These are phyloP conservation scores for Sclerodermus sp. DNA, from an alignment of 2,888 invertebrate genomes.

Conservation along the genomic window DNA sequence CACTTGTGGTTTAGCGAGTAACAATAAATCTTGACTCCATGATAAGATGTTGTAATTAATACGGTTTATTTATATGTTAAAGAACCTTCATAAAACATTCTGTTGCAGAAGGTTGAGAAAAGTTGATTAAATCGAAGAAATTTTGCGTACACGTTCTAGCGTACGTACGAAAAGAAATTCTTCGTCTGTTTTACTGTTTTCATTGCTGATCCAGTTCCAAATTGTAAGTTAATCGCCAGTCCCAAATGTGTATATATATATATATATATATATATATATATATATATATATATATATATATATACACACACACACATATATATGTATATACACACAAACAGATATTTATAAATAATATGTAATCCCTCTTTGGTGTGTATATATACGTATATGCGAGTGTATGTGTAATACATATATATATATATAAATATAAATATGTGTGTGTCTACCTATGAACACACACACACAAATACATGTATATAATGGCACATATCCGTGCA, in stretches of 20 bases:
- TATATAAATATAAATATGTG: slow-evolving; percentile 29
- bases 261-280: slow-evolving; percentile 23
- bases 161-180: slow-evolving; percentile 29
- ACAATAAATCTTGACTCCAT: too few relatives aligned
- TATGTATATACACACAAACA: too few relatives aligned
- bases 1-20: too few relatives aligned
- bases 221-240: slow-evolving; percentile 31
- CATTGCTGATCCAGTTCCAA: slow-evolving; percentile 39
- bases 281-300: slow-evolving; percentile 21
- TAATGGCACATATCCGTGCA: slow-evolving; percentile 34
- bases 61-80: neutral
- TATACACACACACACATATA: too few relatives aligned
- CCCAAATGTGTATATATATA: slow-evolving; percentile 37
- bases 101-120: too few relatives aligned
- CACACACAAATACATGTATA: too few relatives aligned
- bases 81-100: too few relatives aligned
- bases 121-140: too few relatives aligned
- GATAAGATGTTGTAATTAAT: too few relatives aligned
- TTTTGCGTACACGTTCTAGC: slow-evolving; percentile 46
- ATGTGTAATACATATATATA: slow-evolving; percentile 31
- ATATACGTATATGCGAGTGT: slow-evolving; percentile 34
- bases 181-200: slow-evolving; percentile 24
- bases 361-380: too few relatives aligned
- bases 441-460: too few relatives aligned
- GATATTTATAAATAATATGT: too few relatives aligned